A percentile compares a stretch with the other conserved stretches of the same genome.
Conservation (phyloP, 30 jellyfish, hydroid and myxozoan genomes). For the Cassiopea andromeda region DNA sequence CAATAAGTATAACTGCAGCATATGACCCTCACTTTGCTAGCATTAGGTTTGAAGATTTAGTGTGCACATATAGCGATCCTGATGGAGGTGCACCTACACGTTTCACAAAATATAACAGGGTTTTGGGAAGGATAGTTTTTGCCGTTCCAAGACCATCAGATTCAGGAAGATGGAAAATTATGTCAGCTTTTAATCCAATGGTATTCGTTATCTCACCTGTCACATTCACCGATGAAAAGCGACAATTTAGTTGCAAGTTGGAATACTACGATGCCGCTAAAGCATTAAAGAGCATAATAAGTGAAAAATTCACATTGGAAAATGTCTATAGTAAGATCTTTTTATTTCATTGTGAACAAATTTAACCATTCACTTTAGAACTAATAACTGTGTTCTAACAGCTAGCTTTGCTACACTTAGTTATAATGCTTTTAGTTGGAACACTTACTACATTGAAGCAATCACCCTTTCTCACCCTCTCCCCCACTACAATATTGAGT, state of each 20-base stretch:
- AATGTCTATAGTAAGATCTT: neutral
- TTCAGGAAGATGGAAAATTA: neutral
- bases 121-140: neutral
- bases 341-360: neutral
- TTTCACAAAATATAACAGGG: neutral
- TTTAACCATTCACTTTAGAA: neutral
- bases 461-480: neutral
- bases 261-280: neutral
- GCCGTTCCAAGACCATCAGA: neutral
- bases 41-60: neutral
- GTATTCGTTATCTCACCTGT: neutral
- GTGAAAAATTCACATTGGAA: neutral
- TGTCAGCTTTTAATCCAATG: neutral
- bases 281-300: neutral
- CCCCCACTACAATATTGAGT: no score
- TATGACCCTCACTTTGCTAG: neutral
- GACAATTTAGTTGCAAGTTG: neutral
- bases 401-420: no score
- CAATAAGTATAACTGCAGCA: neutral
- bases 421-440: no score
- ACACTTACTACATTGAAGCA: neutral
- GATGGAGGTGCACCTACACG: neutral
- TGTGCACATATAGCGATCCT: neutral
- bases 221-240: neutral
- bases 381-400: neutral